These are phyloP conservation scores for Rhagonycha lutea DNA, from an alignment of 2,888 invertebrate genomes.

Conservation along the genomic window DNA sequence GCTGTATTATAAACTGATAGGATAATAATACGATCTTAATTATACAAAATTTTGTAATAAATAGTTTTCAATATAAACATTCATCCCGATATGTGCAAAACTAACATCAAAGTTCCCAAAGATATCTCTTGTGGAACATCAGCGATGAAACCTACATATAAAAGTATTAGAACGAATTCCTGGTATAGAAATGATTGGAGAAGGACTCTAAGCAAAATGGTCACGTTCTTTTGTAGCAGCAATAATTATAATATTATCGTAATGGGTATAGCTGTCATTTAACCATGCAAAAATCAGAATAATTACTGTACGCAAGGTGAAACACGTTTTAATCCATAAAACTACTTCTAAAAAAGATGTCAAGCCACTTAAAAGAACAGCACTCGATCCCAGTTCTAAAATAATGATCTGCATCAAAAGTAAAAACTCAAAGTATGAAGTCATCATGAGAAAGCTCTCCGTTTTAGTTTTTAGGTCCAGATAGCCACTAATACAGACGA, in stretches of 20 bases:
- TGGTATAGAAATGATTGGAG: too few species aligned
- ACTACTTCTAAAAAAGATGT: background rate
- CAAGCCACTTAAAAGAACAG: background rate
- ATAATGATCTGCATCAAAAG: background rate
- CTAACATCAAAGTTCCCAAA: background rate
- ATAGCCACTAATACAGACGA: background rate
- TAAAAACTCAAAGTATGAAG: background rate
- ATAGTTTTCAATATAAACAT: too few species aligned
- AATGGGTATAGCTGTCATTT: background rate
- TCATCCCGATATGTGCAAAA: background rate
- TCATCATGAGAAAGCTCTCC: background rate
- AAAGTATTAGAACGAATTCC: too few species aligned
- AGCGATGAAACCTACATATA: background rate
- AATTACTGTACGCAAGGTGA: background rate
- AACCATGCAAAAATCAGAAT: background rate
- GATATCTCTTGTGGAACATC: background rate
- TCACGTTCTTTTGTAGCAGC: too few species aligned
- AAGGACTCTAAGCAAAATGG: too few species aligned
- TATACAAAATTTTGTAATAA: too few species aligned
- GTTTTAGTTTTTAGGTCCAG: background rate
- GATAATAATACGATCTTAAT: too few species aligned
- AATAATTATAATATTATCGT: background rate
- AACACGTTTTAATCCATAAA: background rate
- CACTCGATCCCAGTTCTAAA: too few species aligned
- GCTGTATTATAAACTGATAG: too few species aligned